Evolutionary conservation across 2,888 invertebrate species (phyloP), one percentile per base, ranked within the genome.

Genomic region (Caenorhabditis sp.): DNA sequence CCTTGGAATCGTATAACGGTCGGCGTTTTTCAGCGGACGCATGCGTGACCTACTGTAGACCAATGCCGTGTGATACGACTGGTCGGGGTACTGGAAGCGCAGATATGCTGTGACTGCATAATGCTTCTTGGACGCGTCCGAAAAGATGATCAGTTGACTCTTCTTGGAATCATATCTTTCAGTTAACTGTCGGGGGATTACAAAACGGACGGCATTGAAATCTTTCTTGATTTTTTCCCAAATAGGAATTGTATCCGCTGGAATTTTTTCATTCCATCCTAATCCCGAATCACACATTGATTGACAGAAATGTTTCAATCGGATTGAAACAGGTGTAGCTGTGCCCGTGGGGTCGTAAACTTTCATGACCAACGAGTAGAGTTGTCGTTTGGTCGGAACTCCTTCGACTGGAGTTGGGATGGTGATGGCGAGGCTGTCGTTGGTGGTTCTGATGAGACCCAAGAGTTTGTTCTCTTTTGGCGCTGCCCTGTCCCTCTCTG

Each of bases 261-360:
- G 85, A 64, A 26, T 47, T 9, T 47, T 26, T 26, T 47, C 53
- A 20, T 82, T 71, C 82, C 82, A 84, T 1, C 4, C 13, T 18
- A 20, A 13, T 2, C 37, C 15, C 6, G 26, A 15, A 4, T 61
- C 35, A 35, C 60, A 64, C 18, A n/a, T 76, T 28, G 65, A 62
- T 50, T 67, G 74, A 2, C 51, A 40, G 53, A 65, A 84, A 5
- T 32, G 20, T 15, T 58, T 76, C 13, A 44, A 50, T 5, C 18
- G 32, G 15, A 80, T 60, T 5, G 65, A 18, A 1, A 80, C 47
- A 15, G 84, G 84, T 2, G 35, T 5, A 0, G 58, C 3, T 20
- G 58, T 24, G 2, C 82, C 79, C 20, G 50, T 13, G 4, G 80
- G 82, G 51, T 82, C 84, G 55, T 61, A 83, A 2, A 32, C n/a